Evolutionary conservation across 2,888 invertebrate genomes (phyloP).

Genomic region (Acanthococcus lagerstroemiae): DNA sequence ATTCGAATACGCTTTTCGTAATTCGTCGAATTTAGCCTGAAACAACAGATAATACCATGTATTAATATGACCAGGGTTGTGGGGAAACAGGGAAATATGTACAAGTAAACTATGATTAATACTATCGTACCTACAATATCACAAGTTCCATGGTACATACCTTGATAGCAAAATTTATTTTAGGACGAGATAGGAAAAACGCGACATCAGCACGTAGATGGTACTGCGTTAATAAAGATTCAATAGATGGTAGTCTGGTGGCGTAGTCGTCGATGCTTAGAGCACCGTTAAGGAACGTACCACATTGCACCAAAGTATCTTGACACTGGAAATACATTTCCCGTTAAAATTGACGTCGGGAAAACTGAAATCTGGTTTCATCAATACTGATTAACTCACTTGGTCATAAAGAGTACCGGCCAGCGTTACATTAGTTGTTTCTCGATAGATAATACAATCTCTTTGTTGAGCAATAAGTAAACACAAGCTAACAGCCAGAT

Average conservation of each 20-base stretch:
- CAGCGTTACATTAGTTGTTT: constrained; percentile 64
- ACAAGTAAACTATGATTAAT: too few species aligned
- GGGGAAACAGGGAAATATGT: too few species aligned
- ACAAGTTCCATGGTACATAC: constrained; percentile 54
- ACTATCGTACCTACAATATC: too few species aligned
- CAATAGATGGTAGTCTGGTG: constrained; percentile 73
- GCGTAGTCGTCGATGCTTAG: constrained; percentile 91
- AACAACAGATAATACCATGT: too few species aligned
- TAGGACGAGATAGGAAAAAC: constrained; percentile 91
- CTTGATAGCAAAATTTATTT: constrained; percentile 72
- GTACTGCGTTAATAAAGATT: constrained; percentile 80
- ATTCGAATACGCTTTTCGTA: constrained; percentile 69
- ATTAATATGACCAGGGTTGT: too few species aligned
- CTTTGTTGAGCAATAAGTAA: constrained; percentile 94
- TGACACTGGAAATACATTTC: constrained; percentile 62
- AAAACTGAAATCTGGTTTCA: too few species aligned
- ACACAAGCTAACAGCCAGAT: constrained; percentile 86
- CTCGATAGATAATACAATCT: constrained; percentile 83
- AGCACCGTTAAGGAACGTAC: constrained; percentile 86
- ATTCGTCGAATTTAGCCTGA: constrained; percentile 68
- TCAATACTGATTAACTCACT: constrained; percentile 39
- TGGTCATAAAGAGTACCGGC: constrained; percentile 65
- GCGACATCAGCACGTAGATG: constrained; percentile 93
- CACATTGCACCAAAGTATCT: constrained; percentile 95
- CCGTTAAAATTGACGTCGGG: too few species aligned